Evolutionary conservation across 1,140 invertebrate genomes (phyloP).

Genomic region (Piezodorus guildinii): DNA sequence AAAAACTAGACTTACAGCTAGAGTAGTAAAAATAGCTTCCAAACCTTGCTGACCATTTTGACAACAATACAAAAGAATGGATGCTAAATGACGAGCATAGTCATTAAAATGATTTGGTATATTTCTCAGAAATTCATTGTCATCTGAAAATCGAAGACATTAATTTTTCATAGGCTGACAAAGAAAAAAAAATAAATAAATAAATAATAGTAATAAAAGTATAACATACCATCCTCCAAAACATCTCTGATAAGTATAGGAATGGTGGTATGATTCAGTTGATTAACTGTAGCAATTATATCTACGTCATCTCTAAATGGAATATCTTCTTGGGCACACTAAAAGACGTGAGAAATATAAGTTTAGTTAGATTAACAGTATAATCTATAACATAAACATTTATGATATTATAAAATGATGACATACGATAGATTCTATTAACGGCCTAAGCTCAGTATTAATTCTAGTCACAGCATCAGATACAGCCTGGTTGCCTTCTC

Average conservation of each 20-base stretch:
- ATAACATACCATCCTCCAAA: constrained; percentile 20
- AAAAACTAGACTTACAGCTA: constrained; percentile 33
- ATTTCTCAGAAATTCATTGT: background rate
- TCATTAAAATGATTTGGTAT: constrained; percentile 13
- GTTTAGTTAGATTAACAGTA: background rate
- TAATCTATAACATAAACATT: background rate
- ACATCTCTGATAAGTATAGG: constrained; percentile 17
- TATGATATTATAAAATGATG: constrained; percentile 8
- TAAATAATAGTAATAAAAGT: background rate
- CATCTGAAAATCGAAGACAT: constrained; percentile 4
- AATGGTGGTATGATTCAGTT: constrained; percentile 14
- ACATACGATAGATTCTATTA: constrained; percentile 26
- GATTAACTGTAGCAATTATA: constrained; percentile 32
- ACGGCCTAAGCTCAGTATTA: constrained; percentile 27
- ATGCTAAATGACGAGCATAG: constrained; percentile 10
- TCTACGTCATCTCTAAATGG: constrained; percentile 35
- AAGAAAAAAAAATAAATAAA: no score
- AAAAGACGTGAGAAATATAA: background rate
- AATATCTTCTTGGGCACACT: constrained; percentile 31
- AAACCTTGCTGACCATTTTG: constrained; percentile 29
- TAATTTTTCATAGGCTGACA: background rate
- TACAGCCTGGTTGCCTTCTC: constrained; percentile 21
- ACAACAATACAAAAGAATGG: constrained; percentile 7
- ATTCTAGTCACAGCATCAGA: constrained; percentile 26
- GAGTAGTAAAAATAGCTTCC: constrained; percentile 32